Base-by-base conservation (phyloP, 2,113 vertebrate genomes). In the Narcine bancroftii region DNA sequence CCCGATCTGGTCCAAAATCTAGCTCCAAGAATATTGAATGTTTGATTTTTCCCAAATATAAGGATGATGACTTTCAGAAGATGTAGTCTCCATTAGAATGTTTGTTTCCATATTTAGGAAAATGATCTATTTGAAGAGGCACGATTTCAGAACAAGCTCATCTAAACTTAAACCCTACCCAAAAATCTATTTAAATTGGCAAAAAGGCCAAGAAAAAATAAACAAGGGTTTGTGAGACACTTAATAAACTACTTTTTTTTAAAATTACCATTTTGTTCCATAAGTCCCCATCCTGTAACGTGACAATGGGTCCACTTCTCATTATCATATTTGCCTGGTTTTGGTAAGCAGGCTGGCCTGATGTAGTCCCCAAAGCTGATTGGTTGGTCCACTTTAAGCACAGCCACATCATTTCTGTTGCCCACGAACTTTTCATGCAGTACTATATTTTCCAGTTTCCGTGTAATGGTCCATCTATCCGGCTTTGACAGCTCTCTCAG, bases 211-310 rank as follows among this genome's bases (percentile, higher is more conserved):
- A n/a, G 17, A 60, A 60, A 87, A n/a, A n/a, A n/a, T n/a, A n/a
- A 53, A 2, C 15, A 63, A 29, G 3, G n/a, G 60, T 17, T 21
- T 83, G 56, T 36, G 21, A 56, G 56, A 6, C 33, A 21, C 53
- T n/a, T n/a, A n/a, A n/a, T n/a, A n/a, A n/a, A n/a, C n/a, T n/a
- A n/a, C n/a, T n/a, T n/a, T n/a, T n/a, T n/a, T n/a, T n/a, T n/a
- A n/a, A n/a, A n/a, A n/a, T n/a, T 69, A 91, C 87, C 87, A 45
- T 69, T 66, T 29, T 91, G 10, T 47, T 91, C 89, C 89, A 91
- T 91, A 66, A 66, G 89, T 91, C 89, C 89, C 89, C 89, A 91
- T 66, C 89, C 89, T 13, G 89, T 91, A 47, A 91, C 89, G 26
- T 91, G 89, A 69, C 89, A 91, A 6, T 33, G 36, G 24, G 29